Evolutionary conservation across 2,888 invertebrate genomes (phyloP), one percentile per base, ranked within the genome.

Genomic region (Drosophila testacea): DNA sequence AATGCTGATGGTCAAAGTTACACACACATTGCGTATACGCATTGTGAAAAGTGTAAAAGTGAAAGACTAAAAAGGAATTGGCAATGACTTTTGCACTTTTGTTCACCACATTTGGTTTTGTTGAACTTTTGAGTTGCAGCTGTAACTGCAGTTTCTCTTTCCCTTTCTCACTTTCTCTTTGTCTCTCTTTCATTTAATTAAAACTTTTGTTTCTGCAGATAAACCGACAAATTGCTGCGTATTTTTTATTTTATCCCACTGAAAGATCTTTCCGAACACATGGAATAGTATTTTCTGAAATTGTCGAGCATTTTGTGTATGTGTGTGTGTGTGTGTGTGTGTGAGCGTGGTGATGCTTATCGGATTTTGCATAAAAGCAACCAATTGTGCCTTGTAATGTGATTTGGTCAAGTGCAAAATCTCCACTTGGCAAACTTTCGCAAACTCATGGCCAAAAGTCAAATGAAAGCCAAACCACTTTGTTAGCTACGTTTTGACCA

Each of bases 81-180:
- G 36, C 52, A 48, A 28, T 55, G 30, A 28, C 48, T 68, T 62
- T 54, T 69, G 55, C 47, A 52, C 55, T 79, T 68, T 42, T 42
- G 60, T 64, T 50, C 61, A 68, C 70, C 66, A 41, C 79, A 79
- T 66, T 77, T 69, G 62, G 47, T 39, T 39, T 41, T 51, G 41
- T 30, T 38, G 59, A 73, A 55, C 57, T 73, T 73, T 61, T n/a
- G 3, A 16, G 39, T 44, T 59, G 61, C 34, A 51, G 36, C 28
- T 59, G 46, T n/a, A 39, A 22, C 30, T 51, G 22, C 30, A 39
- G 7, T 10, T 10, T 4, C 38, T 16, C 10, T 32, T 10, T 13
- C 4, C 11, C 27, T 13, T 6, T 55, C 6, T n/a, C 4, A 5
- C 11, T 59, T 9, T 27, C 10, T 54, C 11, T 11, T 9, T 41